Conservation (phyloP, 2,113 vertebrate species). For the Caracal caracal region DNA sequence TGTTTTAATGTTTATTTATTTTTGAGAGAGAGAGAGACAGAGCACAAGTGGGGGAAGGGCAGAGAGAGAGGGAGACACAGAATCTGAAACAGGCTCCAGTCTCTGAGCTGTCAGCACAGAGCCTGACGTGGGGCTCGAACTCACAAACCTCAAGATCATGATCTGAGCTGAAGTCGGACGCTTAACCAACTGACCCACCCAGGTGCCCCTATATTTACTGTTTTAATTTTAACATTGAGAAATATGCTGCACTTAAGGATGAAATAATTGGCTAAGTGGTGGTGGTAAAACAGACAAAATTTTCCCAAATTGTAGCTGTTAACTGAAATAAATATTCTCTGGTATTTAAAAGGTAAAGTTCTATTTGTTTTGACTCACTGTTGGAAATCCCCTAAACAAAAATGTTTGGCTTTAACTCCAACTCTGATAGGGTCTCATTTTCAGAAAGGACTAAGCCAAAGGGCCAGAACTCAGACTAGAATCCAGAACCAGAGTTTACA, state of each 20-base stretch:
- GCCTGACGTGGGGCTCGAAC: too few species aligned
- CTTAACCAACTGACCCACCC: too few species aligned
- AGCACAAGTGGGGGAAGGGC: too few species aligned
- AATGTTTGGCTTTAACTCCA: neutral
- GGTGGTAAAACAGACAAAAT: neutral
- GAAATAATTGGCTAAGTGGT: neutral
- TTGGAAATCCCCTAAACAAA: constrained; percentile 42
- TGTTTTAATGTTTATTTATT: too few species aligned
- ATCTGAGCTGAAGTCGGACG: too few species aligned
- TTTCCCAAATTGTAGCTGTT: neutral
- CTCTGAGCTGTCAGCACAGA: too few species aligned
- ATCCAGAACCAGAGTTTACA: constrained; percentile 22
- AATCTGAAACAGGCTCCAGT: too few species aligned
- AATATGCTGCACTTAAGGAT: neutral
- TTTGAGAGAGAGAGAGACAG: too few species aligned
- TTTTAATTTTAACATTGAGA: constrained; percentile 19
- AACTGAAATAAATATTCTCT: neutral
- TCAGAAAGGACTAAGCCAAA: constrained; percentile 26
- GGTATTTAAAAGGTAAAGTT: constrained; percentile 39
- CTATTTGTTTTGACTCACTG: constrained; percentile 34
- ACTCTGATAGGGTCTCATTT: constrained; percentile 45
- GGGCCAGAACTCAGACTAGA: neutral
- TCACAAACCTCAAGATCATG: too few species aligned
- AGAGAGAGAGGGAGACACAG: too few species aligned
- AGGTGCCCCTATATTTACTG: neutral